A percentile compares a stretch with the other conserved stretches of the same genome.
These are phyloP conservation scores for Mellilla xanthometata DNA, from an alignment of 2,888 invertebrate species.

Conservation along the genomic window DNA sequence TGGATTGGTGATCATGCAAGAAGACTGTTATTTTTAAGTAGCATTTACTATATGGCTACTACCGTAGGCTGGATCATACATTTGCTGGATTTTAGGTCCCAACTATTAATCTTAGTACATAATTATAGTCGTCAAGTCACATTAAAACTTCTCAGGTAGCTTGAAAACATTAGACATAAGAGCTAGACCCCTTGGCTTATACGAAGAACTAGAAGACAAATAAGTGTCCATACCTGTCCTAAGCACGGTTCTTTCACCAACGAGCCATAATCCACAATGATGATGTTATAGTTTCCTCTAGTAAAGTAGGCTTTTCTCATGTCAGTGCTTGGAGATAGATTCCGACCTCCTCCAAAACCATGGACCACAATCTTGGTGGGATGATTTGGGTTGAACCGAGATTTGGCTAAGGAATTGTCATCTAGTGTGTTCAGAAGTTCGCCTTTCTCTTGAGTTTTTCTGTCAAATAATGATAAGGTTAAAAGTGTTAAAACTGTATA, in stretches of 20 bases:
- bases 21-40: no score
- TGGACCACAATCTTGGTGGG: constrained; percentile 95
- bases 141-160: no score
- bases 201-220: no score
- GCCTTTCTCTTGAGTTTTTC: constrained; percentile 89
- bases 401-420: constrained; percentile 86
- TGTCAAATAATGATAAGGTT: constrained; percentile 61
- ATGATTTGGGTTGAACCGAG: constrained; percentile 89
- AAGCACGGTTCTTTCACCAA: constrained; percentile 92
- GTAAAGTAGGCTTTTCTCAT: constrained; percentile 92
- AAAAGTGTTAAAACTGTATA: no score
- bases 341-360: constrained; percentile 94
- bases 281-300: constrained; percentile 91
- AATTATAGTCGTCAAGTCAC: no score
- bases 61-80: no score
- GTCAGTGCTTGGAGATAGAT: constrained; percentile 92
- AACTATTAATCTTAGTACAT: no score
- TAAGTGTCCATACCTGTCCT: constrained; percentile 82
- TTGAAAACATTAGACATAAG: no score
- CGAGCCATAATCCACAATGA: constrained; percentile 92
- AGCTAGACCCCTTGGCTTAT: no score
- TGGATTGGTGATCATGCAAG: no score
- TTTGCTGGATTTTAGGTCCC: no score
- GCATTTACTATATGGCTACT: no score
- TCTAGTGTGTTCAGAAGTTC: constrained; percentile 87